Conservation (phyloP, 2,888 invertebrate species). For the Liposcelis brunnea region DNA sequence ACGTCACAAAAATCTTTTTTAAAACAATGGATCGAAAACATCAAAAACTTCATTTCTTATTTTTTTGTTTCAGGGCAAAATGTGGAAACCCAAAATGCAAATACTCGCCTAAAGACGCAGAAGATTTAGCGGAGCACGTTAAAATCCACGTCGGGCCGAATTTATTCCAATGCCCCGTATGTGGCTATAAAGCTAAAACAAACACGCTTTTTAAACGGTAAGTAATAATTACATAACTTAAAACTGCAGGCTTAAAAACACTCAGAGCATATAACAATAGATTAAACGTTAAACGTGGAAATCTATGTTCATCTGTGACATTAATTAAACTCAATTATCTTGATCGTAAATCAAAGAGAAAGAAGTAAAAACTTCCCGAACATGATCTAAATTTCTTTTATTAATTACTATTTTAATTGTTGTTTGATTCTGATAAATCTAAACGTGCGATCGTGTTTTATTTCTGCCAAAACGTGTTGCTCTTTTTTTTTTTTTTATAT, state of each 20-base stretch:
- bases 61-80: too few relatives aligned
- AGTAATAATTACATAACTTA: conserved; percentile 12
- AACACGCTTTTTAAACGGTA: conserved; percentile 33
- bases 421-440: background rate
- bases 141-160: too few relatives aligned
- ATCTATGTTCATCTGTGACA: conserved; percentile 16
- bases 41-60: too few relatives aligned
- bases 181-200: conserved; percentile 36
- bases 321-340: conserved; percentile 23
- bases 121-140: too few relatives aligned
- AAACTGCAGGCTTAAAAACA: background rate
- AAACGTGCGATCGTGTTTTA: too few relatives aligned
- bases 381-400: too few relatives aligned
- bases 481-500: too few relatives aligned
- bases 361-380: conserved; percentile 4
- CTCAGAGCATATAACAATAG: background rate
- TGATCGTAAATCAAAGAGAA: conserved; percentile 3
- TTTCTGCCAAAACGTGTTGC: too few relatives aligned
- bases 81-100: too few relatives aligned
- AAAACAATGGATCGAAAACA: too few relatives aligned
- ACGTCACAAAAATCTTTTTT: too few relatives aligned
- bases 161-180: conserved; percentile 37
- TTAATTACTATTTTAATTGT: background rate
- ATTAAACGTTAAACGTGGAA: background rate
- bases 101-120: too few relatives aligned